Percentiles rank a stretch among this genome's conserved stretches.
Conservation (phyloP, 1,140 invertebrate genomes). For the Paramacrobiotus metropolitanus region DNA sequence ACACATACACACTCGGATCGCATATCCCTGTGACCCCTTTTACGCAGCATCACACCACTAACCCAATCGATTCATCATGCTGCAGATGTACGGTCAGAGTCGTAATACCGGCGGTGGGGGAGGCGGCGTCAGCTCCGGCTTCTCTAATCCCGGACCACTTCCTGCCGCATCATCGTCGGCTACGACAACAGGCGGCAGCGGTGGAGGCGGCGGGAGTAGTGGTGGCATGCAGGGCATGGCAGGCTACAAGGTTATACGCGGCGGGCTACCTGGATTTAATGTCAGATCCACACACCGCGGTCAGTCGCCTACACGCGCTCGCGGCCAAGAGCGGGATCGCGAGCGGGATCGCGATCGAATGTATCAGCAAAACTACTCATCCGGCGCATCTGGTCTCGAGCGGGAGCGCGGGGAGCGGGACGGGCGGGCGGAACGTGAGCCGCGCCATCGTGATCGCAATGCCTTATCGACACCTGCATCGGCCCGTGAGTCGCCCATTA, state of each 20-base stretch:
- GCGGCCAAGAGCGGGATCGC: too few species aligned
- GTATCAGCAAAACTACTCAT: too few species aligned
- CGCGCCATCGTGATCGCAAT: neutral
- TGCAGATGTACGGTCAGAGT: constrained; percentile 5
- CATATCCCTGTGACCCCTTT: neutral
- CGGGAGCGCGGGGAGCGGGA: neutral
- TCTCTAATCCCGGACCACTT: constrained; percentile 4
- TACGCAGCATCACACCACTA: neutral
- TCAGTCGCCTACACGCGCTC: neutral
- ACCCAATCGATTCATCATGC: neutral
- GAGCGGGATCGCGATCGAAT: too few species aligned
- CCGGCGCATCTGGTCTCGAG: too few species aligned
- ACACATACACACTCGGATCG: neutral
- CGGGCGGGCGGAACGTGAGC: neutral
- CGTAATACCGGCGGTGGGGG: neutral
- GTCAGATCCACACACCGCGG: neutral
- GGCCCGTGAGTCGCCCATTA: neutral
- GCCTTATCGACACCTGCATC: constrained; percentile 1
- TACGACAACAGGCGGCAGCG: neutral
- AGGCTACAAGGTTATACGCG: too few species aligned
- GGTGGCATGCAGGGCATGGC: too few species aligned
- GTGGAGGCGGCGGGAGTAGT: neutral
- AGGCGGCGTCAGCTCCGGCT: neutral
- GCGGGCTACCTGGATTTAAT: too few species aligned
- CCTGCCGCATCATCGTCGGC: neutral